A percentile compares a stretch with the other conserved stretches of the same genome.
Evolutionary conservation across 2,113 vertebrate species (phyloP).

Genomic region (Chrysemys picta): DNA sequence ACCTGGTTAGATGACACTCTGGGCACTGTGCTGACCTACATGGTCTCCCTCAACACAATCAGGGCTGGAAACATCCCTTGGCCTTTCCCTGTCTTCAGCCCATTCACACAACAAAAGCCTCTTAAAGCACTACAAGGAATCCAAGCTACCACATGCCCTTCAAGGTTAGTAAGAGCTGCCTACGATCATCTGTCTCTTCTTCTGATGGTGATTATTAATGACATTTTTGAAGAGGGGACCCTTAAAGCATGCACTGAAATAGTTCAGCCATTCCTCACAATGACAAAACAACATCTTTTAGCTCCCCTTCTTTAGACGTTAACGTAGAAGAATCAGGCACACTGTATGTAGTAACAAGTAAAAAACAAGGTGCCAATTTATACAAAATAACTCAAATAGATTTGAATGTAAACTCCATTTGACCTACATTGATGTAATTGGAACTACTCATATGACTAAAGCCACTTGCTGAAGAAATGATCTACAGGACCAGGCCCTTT

Average conservation of each 20-base stretch:
- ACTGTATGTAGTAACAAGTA: neutral
- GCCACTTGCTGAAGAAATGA: neutral
- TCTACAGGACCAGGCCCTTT: neutral
- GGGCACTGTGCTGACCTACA: neutral
- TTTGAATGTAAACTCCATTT: slow-evolving; percentile 28
- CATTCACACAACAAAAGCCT: neutral
- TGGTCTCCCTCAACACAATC: neutral
- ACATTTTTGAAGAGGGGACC: neutral
- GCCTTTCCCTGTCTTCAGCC: neutral
- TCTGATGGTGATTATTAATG: neutral
- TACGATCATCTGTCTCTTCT: neutral
- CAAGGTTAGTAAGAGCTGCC: neutral
- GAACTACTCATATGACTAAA: neutral
- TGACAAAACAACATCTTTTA: neutral
- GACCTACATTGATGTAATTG: neutral
- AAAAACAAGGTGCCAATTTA: neutral
- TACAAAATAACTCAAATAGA: neutral
- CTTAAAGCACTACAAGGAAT: neutral
- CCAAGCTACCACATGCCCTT: neutral
- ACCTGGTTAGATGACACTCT: neutral
- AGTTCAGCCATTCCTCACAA: neutral
- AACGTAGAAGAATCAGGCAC: neutral
- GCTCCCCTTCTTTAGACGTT: neutral
- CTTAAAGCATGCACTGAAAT: neutral
- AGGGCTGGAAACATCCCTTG: neutral